Conservation (phyloP, 2,888 invertebrate genomes). For the Epinotia nisella region DNA sequence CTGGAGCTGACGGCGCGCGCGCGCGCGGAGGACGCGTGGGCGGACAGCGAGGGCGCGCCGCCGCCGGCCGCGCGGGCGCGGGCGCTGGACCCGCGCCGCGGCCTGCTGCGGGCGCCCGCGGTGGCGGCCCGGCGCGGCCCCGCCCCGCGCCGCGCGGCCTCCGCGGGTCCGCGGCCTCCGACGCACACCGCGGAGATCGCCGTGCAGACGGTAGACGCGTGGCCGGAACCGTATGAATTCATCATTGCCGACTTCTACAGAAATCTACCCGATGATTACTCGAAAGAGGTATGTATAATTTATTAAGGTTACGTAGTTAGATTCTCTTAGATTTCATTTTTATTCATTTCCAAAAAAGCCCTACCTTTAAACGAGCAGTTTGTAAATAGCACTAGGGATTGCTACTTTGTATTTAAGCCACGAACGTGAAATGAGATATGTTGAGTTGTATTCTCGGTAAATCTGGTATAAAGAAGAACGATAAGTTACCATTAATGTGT, state of each 20-base stretch:
- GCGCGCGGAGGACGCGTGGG: constrained; percentile 53
- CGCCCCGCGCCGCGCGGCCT: constrained; percentile 43
- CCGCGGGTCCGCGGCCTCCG: constrained; percentile 17
- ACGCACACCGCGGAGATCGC: constrained; percentile 50
- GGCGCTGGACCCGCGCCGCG: constrained; percentile 45
- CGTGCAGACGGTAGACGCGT: constrained; percentile 88
- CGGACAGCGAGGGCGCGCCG: constrained; percentile 49
- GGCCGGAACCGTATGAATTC: constrained; percentile 90
- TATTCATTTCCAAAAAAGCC: no score
- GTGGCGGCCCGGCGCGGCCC: constrained; percentile 45
- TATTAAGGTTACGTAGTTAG: no score
- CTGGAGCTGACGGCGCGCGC: constrained; percentile 55
- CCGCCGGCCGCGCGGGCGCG: constrained; percentile 47
- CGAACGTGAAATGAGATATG: no score
- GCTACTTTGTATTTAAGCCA: no score
- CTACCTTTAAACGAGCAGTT: no score
- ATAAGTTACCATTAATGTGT: no score
- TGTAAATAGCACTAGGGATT: no score
- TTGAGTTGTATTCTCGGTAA: no score
- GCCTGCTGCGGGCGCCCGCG: constrained; percentile 45
- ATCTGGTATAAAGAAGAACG: no score
- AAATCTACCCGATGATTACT: constrained; percentile 61
- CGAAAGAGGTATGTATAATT: constrained; percentile 55
- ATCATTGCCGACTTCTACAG: constrained; percentile 88
- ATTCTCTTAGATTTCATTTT: no score